These are phyloP conservation scores for Lepidurus packardi DNA, from an alignment of 1,140 invertebrate species.

Conservation along the genomic window DNA sequence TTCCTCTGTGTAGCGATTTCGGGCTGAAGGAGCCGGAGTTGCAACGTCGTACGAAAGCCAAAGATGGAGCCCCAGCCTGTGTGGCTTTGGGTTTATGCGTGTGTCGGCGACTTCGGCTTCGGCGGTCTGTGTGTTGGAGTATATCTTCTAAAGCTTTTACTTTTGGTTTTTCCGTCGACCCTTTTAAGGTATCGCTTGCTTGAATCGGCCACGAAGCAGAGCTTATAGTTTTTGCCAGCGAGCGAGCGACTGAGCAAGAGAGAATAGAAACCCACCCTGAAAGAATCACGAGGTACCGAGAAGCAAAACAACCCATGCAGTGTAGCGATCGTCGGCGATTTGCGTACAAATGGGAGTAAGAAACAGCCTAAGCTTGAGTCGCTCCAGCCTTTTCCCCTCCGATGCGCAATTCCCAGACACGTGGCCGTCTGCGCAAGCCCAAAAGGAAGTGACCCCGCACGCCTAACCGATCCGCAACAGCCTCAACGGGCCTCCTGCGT, in stretches of 20 bases:
- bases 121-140: neutral
- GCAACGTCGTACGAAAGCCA: neutral
- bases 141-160: neutral
- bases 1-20: neutral
- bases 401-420: neutral
- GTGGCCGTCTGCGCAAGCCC: neutral
- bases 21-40: neutral
- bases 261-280: neutral
- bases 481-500: too few species aligned
- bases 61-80: neutral
- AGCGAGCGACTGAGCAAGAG: neutral
- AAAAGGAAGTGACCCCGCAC: neutral
- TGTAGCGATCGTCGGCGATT: neutral
- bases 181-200: conserved; percentile 15
- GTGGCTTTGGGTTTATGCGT: neutral
- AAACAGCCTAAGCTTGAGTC: neutral
- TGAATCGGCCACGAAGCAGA: neutral
- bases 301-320: neutral
- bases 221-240: neutral
- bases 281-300: neutral
- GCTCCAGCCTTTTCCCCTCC: neutral
- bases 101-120: neutral
- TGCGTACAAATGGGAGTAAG: neutral
- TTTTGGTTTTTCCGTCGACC: conserved; percentile 9
- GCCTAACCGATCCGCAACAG: neutral